These are phyloP conservation scores for Homarus gammarus DNA, from an alignment of 2,888 invertebrate species.

Conservation along the genomic window DNA sequence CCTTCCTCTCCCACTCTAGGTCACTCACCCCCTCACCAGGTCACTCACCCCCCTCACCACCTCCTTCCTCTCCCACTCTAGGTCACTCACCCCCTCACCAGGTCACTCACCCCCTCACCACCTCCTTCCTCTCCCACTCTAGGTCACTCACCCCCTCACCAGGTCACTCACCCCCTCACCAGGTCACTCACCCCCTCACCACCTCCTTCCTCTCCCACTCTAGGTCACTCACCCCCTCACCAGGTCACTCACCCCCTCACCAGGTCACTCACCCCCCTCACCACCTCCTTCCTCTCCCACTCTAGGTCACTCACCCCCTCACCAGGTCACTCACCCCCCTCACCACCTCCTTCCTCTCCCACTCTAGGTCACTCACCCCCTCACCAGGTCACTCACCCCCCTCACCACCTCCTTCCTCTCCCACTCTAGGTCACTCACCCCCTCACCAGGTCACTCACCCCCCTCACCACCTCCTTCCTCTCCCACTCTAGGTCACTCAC, in stretches of 20 bases:
- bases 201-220: no score
- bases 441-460: not conserved
- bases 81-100: no score
- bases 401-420: conserved; percentile 9
- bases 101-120: no score
- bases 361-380: not conserved
- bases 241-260: not conserved
- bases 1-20: no score
- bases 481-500: not conserved
- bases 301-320: not conserved
- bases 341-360: not conserved
- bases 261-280: not conserved
- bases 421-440: conserved; percentile 3
- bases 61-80: no score
- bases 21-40: no score
- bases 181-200: no score
- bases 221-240: not conserved
- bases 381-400: not conserved
- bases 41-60: no score
- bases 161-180: not conserved
- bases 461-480: conserved; percentile 5
- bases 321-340: not conserved
- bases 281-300: not conserved
- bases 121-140: no score
- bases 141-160: not conserved